A percentile compares a stretch with the other conserved stretches of the same genome.
These are phyloP conservation scores for Enteromius unitaeniatus DNA, from an alignment of 2,797 vertebrate genomes.

Conservation along the genomic window DNA sequence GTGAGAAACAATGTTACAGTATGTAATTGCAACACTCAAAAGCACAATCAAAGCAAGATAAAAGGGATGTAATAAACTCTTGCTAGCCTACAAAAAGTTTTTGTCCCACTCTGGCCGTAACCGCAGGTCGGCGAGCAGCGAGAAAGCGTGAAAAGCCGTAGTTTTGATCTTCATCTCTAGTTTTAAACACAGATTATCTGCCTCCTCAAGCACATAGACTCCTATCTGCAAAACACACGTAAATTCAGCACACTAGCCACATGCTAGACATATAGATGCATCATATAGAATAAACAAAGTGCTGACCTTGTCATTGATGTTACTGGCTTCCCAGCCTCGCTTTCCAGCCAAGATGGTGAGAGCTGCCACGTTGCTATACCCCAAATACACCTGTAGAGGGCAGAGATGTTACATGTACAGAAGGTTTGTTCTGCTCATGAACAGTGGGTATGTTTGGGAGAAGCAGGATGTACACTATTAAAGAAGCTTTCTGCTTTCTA, in stretches of 20 bases:
- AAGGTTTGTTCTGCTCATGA: not conserved
- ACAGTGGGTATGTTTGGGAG: too few relatives aligned
- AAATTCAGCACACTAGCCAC: not conserved
- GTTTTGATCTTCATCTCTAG: constrained; percentile 85
- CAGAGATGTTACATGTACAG: not conserved
- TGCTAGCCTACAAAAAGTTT: constrained; percentile 73
- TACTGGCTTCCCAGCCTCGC: constrained; percentile 77
- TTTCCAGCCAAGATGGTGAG: constrained; percentile 89
- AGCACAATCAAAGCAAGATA: constrained; percentile 69
- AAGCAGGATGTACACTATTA: too few relatives aligned
- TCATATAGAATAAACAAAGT: not conserved
- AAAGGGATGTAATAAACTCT: constrained; percentile 58
- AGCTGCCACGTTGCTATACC: constrained; percentile 95
- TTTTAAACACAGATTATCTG: constrained; percentile 88
- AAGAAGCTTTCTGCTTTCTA: not conserved
- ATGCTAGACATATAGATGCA: not conserved
- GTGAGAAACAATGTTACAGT: not conserved
- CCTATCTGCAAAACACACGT: constrained; percentile 77
- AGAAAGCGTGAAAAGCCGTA: constrained; percentile 82
- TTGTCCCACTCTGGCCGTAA: constrained; percentile 89
- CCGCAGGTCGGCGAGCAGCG: constrained; percentile 86
- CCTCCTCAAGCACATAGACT: constrained; percentile 91
- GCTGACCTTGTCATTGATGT: constrained; percentile 22
- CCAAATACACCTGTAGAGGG: constrained; percentile 89
- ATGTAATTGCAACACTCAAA: not conserved